Conservation (phyloP, 35 echinoderm and acorn worm species). For the Eucidaris tribuloides region DNA sequence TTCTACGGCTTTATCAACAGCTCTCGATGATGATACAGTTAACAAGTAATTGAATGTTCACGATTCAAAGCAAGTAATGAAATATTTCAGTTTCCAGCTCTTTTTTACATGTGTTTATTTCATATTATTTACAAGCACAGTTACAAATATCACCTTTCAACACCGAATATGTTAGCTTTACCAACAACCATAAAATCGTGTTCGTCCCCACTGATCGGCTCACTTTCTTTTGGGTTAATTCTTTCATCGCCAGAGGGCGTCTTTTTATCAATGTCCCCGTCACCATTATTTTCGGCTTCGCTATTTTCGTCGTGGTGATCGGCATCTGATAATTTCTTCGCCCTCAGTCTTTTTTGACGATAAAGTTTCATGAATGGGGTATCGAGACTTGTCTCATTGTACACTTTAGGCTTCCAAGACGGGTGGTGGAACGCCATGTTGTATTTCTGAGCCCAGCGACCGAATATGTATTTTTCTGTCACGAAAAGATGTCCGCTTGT, state of each 20-base stretch:
- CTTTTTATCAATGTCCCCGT: background rate
- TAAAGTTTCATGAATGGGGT: conserved; percentile 85
- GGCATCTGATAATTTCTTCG: conserved; percentile 5
- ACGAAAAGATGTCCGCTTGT: conserved; percentile 82
- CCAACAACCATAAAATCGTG: conserved; percentile 10
- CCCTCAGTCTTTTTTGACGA: conserved; percentile 40
- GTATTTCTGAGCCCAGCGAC: conserved; percentile 77
- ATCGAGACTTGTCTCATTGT: conserved; percentile 48
- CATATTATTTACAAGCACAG: too few species aligned
- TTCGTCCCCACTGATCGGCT: background rate
- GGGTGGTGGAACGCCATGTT: conserved; percentile 65
- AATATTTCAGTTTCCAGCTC: too few species aligned
- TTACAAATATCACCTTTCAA: conserved; percentile 23
- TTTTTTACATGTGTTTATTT: too few species aligned
- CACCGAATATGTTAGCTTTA: background rate
- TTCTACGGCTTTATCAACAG: too few species aligned
- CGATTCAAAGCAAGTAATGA: too few species aligned
- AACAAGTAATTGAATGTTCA: too few species aligned
- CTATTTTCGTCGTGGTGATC: background rate
- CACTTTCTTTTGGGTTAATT: background rate
- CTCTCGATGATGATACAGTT: too few species aligned
- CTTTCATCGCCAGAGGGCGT: conserved; percentile 1
- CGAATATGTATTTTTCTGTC: conserved; percentile 89
- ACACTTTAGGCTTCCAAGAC: conserved; percentile 52
- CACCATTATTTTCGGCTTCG: background rate